Conservation (phyloP, 1,140 invertebrate genomes). For the Hypsibius dujardini region DNA sequence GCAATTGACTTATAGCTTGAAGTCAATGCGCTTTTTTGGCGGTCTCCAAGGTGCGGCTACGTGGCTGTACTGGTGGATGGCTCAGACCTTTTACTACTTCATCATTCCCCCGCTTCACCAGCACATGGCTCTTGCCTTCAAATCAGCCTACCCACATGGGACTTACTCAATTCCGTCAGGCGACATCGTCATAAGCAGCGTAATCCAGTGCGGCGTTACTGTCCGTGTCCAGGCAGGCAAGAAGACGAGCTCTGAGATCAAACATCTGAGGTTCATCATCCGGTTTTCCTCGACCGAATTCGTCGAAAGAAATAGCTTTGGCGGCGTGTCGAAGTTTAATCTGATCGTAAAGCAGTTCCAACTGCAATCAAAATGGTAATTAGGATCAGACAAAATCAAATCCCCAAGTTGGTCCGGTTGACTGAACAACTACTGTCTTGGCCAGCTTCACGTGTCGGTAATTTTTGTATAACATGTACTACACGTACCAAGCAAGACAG, state of each 20-base stretch:
- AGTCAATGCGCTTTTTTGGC: not conserved
- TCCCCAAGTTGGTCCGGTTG: not conserved
- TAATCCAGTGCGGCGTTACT: too few relatives aligned
- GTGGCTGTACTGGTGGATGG: not conserved
- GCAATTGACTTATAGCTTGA: not conserved
- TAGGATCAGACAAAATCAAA: too few relatives aligned
- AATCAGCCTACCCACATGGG: too few relatives aligned
- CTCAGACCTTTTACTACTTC: conserved; percentile 16
- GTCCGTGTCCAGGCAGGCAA: not conserved
- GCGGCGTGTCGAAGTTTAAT: conserved; percentile 12
- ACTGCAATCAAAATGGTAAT: not conserved
- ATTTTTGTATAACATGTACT: too few relatives aligned
- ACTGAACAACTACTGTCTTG: not conserved
- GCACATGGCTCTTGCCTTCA: too few relatives aligned
- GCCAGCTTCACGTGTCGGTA: too few relatives aligned
- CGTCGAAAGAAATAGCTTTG: not conserved
- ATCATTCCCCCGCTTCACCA: not conserved
- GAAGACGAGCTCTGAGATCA: not conserved
- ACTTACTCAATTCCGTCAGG: too few relatives aligned
- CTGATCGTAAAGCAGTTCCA: conserved; percentile 12
- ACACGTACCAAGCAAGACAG: conserved; percentile 14
- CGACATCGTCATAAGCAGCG: not conserved
- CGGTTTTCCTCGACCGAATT: not conserved
- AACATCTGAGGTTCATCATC: conserved; percentile 15
- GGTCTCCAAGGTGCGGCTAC: too few relatives aligned